Evolutionary conservation across 2,888 invertebrate species (phyloP).

Genomic region (Brachycybe producta): DNA sequence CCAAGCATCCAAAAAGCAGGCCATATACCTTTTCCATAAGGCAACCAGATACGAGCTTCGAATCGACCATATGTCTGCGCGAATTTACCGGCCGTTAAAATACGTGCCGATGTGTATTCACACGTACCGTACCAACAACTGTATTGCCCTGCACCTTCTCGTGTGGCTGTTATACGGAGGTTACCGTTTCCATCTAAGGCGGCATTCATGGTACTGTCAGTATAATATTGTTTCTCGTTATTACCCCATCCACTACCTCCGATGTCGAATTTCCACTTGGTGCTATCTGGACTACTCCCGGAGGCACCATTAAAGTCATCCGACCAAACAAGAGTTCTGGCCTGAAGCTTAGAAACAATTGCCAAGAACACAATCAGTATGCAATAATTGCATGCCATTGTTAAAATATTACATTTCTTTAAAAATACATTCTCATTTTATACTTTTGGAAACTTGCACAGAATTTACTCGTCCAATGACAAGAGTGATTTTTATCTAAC

Average conservation of each 20-base stretch:
- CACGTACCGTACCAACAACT: slow-evolving; percentile 11
- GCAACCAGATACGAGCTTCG: slow-evolving; percentile 6
- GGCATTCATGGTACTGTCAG: not conserved
- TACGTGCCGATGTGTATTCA: slow-evolving; percentile 7
- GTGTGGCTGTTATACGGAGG: slow-evolving; percentile 4
- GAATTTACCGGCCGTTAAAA: slow-evolving; percentile 8
- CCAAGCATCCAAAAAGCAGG: slow-evolving; percentile 15
- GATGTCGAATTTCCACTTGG: slow-evolving; percentile 8
- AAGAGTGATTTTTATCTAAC: too few species aligned
- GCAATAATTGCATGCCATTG: too few species aligned
- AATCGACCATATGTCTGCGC: slow-evolving; percentile 2
- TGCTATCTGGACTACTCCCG: not conserved
- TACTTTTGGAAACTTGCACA: too few species aligned
- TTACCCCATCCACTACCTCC: slow-evolving; percentile 11
- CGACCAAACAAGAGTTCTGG: not conserved
- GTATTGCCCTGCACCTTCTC: slow-evolving; percentile 5
- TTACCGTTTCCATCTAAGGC: slow-evolving; percentile 7
- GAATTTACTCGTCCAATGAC: too few species aligned
- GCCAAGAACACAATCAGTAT: too few species aligned
- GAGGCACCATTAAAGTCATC: slow-evolving; percentile 9
- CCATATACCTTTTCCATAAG: slow-evolving; percentile 4
- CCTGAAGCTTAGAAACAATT: too few species aligned
- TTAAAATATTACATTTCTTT: not conserved
- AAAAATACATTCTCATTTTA: slow-evolving; percentile 1
- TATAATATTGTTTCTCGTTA: slow-evolving; percentile 9